Evolutionary conservation across 1,140 invertebrate species (phyloP).

Genomic region (Uloborus diversus): DNA sequence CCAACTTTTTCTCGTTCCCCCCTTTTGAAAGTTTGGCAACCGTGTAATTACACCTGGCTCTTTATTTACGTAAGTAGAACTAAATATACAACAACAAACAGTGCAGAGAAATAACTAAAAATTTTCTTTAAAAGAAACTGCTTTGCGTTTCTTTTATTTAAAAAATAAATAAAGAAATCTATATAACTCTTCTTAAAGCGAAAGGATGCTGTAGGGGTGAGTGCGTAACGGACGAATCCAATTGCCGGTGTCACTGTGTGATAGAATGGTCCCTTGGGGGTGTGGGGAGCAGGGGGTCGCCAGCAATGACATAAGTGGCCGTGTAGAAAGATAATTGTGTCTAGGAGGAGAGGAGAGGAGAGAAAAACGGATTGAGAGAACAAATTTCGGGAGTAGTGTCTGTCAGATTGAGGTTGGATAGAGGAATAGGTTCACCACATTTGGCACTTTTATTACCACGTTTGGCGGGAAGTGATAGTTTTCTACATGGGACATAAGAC

Average conservation of each 20-base stretch:
- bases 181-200: neutral
- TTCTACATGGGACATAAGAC: too few relatives aligned
- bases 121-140: constrained; percentile 11
- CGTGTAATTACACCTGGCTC: constrained; percentile 52
- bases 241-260: constrained; percentile 46
- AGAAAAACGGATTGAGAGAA: constrained; percentile 50
- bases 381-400: constrained; percentile 44
- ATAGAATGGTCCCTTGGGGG: constrained; percentile 33
- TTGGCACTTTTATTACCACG: neutral
- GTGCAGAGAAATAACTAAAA: constrained; percentile 14
- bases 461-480: neutral
- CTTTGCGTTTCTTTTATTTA: neutral
- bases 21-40: constrained; percentile 37
- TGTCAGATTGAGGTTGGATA: constrained; percentile 48
- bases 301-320: constrained; percentile 52
- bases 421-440: neutral
- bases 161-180: neutral
- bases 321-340: constrained; percentile 56
- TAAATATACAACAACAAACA: constrained; percentile 30
- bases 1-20: constrained; percentile 23
- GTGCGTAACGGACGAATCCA: constrained; percentile 49
- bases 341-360: constrained; percentile 32
- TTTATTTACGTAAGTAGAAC: constrained; percentile 28
- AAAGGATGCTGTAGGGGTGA: neutral
- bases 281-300: constrained; percentile 3